Evolutionary conservation across 2,888 invertebrate species (phyloP).

Genomic region (Rapana venosa): DNA sequence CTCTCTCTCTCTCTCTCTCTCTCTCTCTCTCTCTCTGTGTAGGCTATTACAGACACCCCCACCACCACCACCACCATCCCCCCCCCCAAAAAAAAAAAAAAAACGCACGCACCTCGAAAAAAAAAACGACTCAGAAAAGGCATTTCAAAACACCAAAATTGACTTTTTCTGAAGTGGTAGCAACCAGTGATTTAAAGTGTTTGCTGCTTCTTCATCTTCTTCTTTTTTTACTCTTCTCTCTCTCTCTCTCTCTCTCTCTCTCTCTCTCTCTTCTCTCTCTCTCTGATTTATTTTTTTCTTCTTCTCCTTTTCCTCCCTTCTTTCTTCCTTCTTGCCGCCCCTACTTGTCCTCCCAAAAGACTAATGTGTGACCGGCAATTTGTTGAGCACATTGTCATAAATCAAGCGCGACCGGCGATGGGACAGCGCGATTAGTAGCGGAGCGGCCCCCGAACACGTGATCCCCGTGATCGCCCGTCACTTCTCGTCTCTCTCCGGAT

Average conservation of each 20-base stretch:
- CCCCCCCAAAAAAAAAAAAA: no score
- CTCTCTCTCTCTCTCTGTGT: no score
- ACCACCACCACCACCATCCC: no score
- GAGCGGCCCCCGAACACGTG: conserved; percentile 18
- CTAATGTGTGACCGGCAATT: conserved; percentile 37
- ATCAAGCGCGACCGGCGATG: conserved; percentile 38
- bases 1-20: no score
- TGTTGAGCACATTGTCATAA: conserved; percentile 40
- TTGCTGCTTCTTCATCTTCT: neutral
- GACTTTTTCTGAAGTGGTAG: no score
- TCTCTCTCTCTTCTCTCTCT: conserved; percentile 6
- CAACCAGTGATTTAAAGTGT: neutral
- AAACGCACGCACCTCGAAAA: no score
- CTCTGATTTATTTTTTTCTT: neutral
- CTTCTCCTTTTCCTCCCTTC: neutral
- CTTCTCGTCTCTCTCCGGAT: conserved; percentile 19
- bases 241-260: neutral
- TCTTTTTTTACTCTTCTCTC: neutral
- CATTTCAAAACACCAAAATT: no score
- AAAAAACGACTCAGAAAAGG: no score
- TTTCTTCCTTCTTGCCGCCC: neutral
- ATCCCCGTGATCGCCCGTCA: conserved; percentile 33
- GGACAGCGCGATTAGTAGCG: conserved; percentile 37
- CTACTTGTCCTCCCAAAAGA: neutral
- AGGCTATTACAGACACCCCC: no score